Conservation (phyloP, 2,113 vertebrate genomes). For the Poecilia latipinna region DNA sequence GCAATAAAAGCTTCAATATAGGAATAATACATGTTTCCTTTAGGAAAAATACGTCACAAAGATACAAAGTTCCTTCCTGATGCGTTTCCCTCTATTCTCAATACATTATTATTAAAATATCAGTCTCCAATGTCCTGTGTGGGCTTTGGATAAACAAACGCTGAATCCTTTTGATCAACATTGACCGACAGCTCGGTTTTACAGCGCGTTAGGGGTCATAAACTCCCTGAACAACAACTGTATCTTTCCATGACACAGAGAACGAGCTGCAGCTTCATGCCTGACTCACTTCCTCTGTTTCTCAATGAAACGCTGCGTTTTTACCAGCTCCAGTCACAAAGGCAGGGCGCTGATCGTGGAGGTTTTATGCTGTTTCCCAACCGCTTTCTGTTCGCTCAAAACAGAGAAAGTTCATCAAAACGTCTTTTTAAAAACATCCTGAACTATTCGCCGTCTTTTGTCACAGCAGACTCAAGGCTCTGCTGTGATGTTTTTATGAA, state of each 20-base stretch:
- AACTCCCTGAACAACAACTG: neutral
- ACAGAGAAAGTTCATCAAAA: neutral
- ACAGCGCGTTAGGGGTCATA: neutral
- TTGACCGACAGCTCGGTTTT: neutral
- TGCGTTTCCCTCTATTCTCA: neutral
- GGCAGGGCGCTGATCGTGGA: too few species aligned
- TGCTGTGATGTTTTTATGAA: conserved; percentile 21
- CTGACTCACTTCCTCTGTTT: neutral
- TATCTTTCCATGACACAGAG: neutral
- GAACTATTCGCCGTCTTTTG: neutral
- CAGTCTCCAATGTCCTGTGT: neutral
- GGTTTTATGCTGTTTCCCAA: too few species aligned
- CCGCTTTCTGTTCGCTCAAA: neutral
- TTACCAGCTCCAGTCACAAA: neutral
- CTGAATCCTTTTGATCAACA: too few species aligned
- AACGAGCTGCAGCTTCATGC: too few species aligned
- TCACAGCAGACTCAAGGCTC: conserved; percentile 14
- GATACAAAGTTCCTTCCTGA: neutral
- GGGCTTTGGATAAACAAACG: too few species aligned
- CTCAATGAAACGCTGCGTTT: neutral
- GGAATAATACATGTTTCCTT: neutral
- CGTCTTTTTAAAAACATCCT: neutral
- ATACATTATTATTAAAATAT: neutral
- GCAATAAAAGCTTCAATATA: too few species aligned
- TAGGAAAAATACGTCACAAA: neutral